phyloP scores from a whole-genome alignment of 2,888 invertebrate species.

The Drepana falcataria region DNA sequence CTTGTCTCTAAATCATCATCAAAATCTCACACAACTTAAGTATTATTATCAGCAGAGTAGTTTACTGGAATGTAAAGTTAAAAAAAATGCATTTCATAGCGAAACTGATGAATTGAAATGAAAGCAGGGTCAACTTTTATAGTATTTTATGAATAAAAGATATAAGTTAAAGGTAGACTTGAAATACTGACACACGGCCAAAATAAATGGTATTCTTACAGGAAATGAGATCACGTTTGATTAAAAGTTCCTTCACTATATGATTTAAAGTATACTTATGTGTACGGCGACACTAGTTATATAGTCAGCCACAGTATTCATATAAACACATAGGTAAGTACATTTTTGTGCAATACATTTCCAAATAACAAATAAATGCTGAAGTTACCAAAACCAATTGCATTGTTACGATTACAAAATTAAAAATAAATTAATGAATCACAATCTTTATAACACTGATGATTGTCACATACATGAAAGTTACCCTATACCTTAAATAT shows the following conservation, averaged over 20 bases:
- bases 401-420: conserved; percentile 47
- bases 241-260: conserved; percentile 46
- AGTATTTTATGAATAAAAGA: not conserved
- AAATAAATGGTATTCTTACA: conserved; percentile 48
- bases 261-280: conserved; percentile 44
- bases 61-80: conserved; percentile 68
- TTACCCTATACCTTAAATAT: conserved; percentile 50
- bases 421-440: conserved; percentile 49
- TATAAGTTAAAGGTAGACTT: conserved; percentile 24
- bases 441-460: conserved; percentile 37
- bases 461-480: conserved; percentile 50
- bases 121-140: conserved; percentile 11
- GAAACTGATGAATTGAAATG: no score
- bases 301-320: conserved; percentile 43
- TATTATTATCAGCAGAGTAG: conserved; percentile 45
- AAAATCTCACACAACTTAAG: conserved; percentile 56
- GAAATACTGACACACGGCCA: conserved; percentile 41
- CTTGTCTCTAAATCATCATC: conserved; percentile 49
- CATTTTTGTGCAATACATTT: conserved; percentile 71
- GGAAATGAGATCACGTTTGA: conserved; percentile 71
- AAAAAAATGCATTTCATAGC: conserved; percentile 42
- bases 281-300: conserved; percentile 34
- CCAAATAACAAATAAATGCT: conserved; percentile 61
- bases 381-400: conserved; percentile 52
- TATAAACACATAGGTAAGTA: conserved; percentile 54